phyloP scores from a whole-genome alignment of 2,113 vertebrate species.

The Xenopus borealis region DNA sequence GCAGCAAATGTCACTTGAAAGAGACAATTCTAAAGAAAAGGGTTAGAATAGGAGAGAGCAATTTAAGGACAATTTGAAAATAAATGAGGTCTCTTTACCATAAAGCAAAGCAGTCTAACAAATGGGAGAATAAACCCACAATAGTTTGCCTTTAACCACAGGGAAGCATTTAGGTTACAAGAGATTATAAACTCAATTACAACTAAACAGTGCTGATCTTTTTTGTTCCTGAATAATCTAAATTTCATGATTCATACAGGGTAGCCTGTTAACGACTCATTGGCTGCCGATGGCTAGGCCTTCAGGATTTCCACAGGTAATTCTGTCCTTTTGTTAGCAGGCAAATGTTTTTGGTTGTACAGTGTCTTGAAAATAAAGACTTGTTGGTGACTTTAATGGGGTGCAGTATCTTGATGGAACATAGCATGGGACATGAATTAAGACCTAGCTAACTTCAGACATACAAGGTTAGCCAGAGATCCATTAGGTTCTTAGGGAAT shows the following conservation, averaged over 20 bases:
- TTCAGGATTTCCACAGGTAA: not conserved
- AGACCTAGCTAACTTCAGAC: too few species aligned
- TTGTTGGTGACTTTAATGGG: too few species aligned
- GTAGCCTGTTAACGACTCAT: not conserved
- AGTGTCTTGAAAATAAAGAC: too few species aligned
- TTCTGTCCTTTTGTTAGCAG: not conserved
- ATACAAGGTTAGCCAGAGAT: too few species aligned
- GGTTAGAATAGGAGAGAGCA: slow-evolving; percentile 28
- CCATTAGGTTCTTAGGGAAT: too few species aligned
- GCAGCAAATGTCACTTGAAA: slow-evolving; percentile 60
- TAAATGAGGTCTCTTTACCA: slow-evolving; percentile 43
- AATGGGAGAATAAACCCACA: slow-evolving; percentile 55
- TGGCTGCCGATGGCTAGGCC: not conserved
- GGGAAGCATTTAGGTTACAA: slow-evolving; percentile 35
- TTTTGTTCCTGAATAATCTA: slow-evolving; percentile 4
- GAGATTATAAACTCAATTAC: slow-evolving; percentile 42
- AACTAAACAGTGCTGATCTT: slow-evolving; percentile 29
- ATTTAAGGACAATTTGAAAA: slow-evolving; percentile 53
- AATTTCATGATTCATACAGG: not conserved
- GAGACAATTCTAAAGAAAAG: slow-evolving; percentile 43
- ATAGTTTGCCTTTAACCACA: slow-evolving; percentile 55
- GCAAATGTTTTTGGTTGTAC: too few species aligned
- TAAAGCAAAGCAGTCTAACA: slow-evolving; percentile 53
- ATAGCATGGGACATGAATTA: too few species aligned
- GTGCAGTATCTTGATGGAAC: too few species aligned